Evolutionary conservation across 2,797 vertebrate genomes (phyloP).

Genomic region (Parambassis ranga): DNA sequence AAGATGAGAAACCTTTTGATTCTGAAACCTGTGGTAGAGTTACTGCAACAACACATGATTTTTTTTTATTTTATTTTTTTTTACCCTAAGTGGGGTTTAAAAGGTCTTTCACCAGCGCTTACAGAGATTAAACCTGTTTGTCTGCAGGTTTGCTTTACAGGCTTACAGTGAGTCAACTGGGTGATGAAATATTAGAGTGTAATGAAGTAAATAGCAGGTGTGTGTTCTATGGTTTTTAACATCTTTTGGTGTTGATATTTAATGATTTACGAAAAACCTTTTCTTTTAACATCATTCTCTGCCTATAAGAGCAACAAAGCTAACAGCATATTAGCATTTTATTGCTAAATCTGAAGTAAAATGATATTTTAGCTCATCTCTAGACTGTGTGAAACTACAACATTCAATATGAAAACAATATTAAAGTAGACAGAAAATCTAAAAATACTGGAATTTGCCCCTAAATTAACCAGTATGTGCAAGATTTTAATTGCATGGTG

Average conservation of each 20-base stretch:
- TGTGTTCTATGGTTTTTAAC: too few species aligned
- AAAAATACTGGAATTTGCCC: not conserved
- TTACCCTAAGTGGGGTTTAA: slow-evolving; percentile 50
- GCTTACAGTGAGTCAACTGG: slow-evolving; percentile 31
- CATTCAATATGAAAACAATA: too few species aligned
- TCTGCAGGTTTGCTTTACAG: slow-evolving; percentile 19
- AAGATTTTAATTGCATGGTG: not conserved
- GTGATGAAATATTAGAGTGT: slow-evolving; percentile 49
- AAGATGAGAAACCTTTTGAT: slow-evolving; percentile 69
- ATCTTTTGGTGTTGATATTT: too few species aligned
- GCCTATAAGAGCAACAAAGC: too few species aligned
- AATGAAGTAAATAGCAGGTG: slow-evolving; percentile 13
- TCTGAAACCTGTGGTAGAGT: slow-evolving; percentile 62
- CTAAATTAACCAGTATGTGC: not conserved
- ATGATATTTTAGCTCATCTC: too few species aligned
- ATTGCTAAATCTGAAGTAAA: too few species aligned
- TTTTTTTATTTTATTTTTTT: slow-evolving; percentile 25
- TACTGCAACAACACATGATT: slow-evolving; percentile 53
- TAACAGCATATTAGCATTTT: too few species aligned
- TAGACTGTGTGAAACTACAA: too few species aligned
- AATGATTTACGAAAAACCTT: too few species aligned
- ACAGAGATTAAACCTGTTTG: slow-evolving; percentile 55
- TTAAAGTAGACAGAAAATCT: too few species aligned
- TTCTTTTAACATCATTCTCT: too few species aligned
- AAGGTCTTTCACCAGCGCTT: slow-evolving; percentile 40